Base-by-base conservation (phyloP, 1,140 invertebrate species). In the Heliconius hewitsoni region DNA sequence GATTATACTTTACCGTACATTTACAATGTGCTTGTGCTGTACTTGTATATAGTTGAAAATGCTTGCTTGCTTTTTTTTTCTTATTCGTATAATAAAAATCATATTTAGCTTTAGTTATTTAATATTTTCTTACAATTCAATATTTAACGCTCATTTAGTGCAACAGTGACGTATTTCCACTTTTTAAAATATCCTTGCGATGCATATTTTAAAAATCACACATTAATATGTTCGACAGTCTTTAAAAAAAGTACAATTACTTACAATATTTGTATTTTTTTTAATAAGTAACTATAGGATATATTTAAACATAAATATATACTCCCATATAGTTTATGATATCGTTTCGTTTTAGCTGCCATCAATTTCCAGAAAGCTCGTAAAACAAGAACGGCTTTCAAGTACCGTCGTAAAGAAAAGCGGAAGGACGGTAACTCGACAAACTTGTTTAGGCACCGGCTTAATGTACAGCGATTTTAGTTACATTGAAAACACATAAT, bases 341-440 rank as follows among this genome's bases (percentile, higher is more conserved):
- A 66, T 46, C 39, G 74, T 76, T 70, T 42, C 34, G 37, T 70
- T 50, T 66, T 39, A 70, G n/a, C 74, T 66, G 57, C 60, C 37
- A 74, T 73, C 52, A 73, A 74, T 78, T 66, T 74, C 77, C 55
- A 74, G 77, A 73, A 74, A 73, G 72, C 55, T 50, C 77, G 55
- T 78, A 74, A 78, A 78, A 73, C 46, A 55, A 6, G 50, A 37
- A 46, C 60, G 60, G 27, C 60, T 73, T 57, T 37, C 52, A 60
- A 55, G 77, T 78, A 74, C 55, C 8, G 72, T 73, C 72, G 72
- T 74, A 74, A 78, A 78, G 52, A 78, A 73, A 74, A 74, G 55
- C 77, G 55, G 55, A 39, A 78, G 55, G 74, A 66, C 74, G 74
- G 60, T 71, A 70, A 71, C 74, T 76, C 60, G 52, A 70, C 52